Conservation (phyloP, 2,888 invertebrate species). For the Zelleria hepariella region DNA sequence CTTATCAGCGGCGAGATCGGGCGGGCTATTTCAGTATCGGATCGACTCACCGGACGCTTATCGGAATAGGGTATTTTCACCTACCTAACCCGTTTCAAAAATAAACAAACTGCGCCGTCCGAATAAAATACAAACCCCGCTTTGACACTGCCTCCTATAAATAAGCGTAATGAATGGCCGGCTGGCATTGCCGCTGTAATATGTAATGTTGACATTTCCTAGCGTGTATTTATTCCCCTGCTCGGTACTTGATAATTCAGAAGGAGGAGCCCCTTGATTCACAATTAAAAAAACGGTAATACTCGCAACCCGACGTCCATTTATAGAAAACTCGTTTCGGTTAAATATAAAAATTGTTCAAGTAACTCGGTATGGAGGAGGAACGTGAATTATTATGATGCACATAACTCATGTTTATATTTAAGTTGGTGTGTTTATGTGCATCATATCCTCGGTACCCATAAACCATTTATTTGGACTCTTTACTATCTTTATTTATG, state of each 20-base stretch:
- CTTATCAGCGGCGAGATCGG: conserved; percentile 32
- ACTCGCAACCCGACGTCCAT: neutral
- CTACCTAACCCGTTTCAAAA: conserved; percentile 58
- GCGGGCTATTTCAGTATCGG: conserved; percentile 41
- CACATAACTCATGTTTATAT: conserved; percentile 6
- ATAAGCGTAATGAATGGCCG: conserved; percentile 68
- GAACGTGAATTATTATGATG: conserved; percentile 9
- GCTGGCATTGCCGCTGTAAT: conserved; percentile 56
- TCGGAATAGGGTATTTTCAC: conserved; percentile 57
- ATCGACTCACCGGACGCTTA: conserved; percentile 48
- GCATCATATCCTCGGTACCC: conserved; percentile 2
- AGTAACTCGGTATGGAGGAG: neutral
- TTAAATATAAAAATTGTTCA: conserved; percentile 6
- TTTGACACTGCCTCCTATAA: conserved; percentile 67
- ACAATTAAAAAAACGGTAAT: conserved; percentile 7
- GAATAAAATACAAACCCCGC: conserved; percentile 61
- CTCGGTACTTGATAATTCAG: conserved; percentile 52
- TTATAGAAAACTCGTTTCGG: conserved; percentile 5
- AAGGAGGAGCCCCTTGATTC: conserved; percentile 32
- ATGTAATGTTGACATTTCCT: conserved; percentile 62
- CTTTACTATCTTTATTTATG: conserved; percentile 1
- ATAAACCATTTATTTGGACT: conserved; percentile 1
- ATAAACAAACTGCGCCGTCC: conserved; percentile 64
- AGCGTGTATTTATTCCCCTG: conserved; percentile 56
- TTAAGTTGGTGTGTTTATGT: conserved; percentile 4